Conservation (phyloP, 1,140 invertebrate species). For the Globodera rostochiensis region DNA sequence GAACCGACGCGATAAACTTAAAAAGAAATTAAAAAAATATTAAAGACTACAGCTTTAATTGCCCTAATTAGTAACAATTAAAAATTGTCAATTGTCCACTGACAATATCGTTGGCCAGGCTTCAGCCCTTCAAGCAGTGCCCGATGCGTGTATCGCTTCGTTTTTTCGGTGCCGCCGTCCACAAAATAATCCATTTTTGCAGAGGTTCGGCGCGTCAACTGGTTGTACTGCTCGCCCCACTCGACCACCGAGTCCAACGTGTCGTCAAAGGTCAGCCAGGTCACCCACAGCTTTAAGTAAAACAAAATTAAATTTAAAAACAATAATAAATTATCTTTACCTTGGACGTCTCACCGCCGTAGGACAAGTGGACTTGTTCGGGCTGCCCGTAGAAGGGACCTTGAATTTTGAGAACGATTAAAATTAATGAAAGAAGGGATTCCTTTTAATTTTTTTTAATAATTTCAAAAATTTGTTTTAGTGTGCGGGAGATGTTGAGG, state of each 20-base stretch:
- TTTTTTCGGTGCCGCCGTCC: slow-evolving; percentile 38
- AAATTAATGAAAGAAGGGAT: too few relatives aligned
- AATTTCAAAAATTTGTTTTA: too few relatives aligned
- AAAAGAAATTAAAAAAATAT: slow-evolving; percentile 9
- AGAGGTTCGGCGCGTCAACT: slow-evolving; percentile 22
- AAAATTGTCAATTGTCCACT: background rate
- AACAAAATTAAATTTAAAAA: too few relatives aligned
- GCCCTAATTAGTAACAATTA: background rate
- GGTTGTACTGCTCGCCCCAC: slow-evolving; percentile 30
- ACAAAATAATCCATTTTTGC: slow-evolving; percentile 40
- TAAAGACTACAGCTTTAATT: background rate
- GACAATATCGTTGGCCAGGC: slow-evolving; percentile 48
- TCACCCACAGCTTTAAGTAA: slow-evolving; percentile 32
- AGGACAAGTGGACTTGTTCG: slow-evolving; percentile 50
- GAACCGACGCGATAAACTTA: slow-evolving; percentile 55
- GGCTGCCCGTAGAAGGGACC: slow-evolving; percentile 45
- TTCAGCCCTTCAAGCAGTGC: slow-evolving; percentile 33
- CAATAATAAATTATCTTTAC: background rate
- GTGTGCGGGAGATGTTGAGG: too few relatives aligned
- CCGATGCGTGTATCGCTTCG: slow-evolving; percentile 44
- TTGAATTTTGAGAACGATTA: background rate
- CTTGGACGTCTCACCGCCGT: slow-evolving; percentile 31
- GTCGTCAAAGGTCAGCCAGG: slow-evolving; percentile 55
- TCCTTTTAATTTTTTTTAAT: too few relatives aligned
- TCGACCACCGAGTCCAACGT: slow-evolving; percentile 39